Percentiles rank a stretch among this genome's conserved stretches.
Conservation (phyloP, 2,797 vertebrate genomes). For the Gallinago stenura region DNA sequence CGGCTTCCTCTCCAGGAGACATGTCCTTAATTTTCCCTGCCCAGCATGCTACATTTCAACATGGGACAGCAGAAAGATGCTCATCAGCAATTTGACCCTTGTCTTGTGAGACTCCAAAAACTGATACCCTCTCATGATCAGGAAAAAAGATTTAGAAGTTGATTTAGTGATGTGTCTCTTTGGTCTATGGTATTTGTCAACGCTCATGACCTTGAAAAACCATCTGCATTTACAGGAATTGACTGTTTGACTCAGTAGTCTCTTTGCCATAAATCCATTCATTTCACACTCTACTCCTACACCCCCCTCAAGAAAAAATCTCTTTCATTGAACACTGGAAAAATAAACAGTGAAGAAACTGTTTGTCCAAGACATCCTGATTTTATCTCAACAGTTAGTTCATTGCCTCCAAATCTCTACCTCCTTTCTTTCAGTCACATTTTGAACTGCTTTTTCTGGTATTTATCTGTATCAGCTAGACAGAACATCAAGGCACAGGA, state of each 20-base stretch:
- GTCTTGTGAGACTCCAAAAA: background rate
- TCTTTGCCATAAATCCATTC: background rate
- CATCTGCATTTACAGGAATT: background rate
- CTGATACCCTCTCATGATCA: background rate
- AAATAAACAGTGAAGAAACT: background rate
- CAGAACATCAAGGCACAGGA: background rate
- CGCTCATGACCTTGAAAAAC: background rate
- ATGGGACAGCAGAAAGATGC: background rate
- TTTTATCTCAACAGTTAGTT: background rate
- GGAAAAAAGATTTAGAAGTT: background rate
- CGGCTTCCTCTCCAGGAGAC: background rate
- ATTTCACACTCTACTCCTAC: background rate
- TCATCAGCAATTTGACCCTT: background rate
- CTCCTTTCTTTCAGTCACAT: background rate
- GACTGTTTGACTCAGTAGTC: background rate
- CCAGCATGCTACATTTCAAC: background rate
- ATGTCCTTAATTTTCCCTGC: background rate
- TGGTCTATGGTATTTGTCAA: background rate
- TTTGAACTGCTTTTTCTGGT: background rate
- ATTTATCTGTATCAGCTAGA: background rate
- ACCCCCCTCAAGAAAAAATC: background rate
- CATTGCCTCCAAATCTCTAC: background rate
- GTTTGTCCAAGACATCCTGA: background rate
- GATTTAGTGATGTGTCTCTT: background rate
- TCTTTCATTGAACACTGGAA: background rate